Percentiles rank a stretch among this genome's conserved stretches.
Evolutionary conservation across 2,888 invertebrate genomes (phyloP).

Genomic region (Seira sanloemensis): DNA sequence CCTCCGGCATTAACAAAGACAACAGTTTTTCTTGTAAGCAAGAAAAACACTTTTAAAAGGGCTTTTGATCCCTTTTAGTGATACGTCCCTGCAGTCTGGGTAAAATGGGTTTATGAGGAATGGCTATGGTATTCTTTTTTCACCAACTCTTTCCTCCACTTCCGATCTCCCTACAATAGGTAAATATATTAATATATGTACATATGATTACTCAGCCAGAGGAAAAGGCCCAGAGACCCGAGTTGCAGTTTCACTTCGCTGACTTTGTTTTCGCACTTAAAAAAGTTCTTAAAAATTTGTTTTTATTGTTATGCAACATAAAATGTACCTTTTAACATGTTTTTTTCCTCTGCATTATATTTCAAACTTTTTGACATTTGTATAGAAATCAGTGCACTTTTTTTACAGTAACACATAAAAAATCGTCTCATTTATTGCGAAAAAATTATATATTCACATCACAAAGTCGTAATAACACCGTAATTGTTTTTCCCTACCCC

Average conservation of each 20-base stretch:
- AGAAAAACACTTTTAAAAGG: too few relatives aligned
- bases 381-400: background rate
- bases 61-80: background rate
- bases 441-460: conserved; percentile 49
- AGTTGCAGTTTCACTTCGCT: background rate
- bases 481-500: conserved; percentile 53
- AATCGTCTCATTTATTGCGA: background rate
- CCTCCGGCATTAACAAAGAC: too few relatives aligned
- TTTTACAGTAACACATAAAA: background rate
- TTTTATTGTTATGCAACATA: background rate
- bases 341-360: background rate
- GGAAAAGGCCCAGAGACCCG: background rate
- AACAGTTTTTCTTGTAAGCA: too few relatives aligned
- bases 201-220: background rate
- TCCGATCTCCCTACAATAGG: too few relatives aligned
- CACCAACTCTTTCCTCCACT: too few relatives aligned
- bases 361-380: background rate
- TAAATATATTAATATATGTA: too few relatives aligned
- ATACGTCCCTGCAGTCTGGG: too few relatives aligned
- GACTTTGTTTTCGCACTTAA: background rate
- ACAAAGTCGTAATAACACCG: conserved; percentile 56
- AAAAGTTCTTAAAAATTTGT: background rate
- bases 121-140: too few relatives aligned
- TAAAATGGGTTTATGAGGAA: too few relatives aligned
- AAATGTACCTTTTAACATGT: background rate